These are phyloP conservation scores for Pelvicachromis taeniatus DNA, from an alignment of 2,113 vertebrate species.

Conservation along the genomic window DNA sequence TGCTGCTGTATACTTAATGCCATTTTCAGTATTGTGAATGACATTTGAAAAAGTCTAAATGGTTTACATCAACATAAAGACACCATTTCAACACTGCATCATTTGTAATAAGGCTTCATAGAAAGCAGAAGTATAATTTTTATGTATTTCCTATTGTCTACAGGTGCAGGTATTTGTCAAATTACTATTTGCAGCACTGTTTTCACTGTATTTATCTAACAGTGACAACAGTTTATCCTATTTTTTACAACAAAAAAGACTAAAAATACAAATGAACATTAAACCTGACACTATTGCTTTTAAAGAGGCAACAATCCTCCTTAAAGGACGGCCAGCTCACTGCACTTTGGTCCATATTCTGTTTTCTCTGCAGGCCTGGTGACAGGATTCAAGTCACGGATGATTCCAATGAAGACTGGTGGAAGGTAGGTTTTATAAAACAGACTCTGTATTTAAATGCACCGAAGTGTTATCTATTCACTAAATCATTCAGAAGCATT, in stretches of 20 bases:
- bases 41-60: not conserved
- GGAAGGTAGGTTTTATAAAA: constrained; percentile 78
- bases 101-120: not conserved
- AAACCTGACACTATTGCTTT: not conserved
- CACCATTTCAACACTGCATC: too few species aligned
- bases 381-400: constrained; percentile 87
- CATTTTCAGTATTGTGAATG: not conserved
- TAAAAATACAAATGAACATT: not conserved
- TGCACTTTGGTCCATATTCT: not conserved
- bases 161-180: not conserved
- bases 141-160: not conserved
- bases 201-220: not conserved
- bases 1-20: not conserved
- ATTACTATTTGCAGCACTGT: not conserved
- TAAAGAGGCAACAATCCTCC: not conserved
- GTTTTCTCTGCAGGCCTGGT: constrained; percentile 75
- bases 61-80: not conserved
- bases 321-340: not conserved
- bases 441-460: not conserved
- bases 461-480: not conserved
- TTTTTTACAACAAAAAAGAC: too few species aligned
- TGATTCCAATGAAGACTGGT: constrained; percentile 92
- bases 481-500: not conserved
- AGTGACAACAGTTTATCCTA: not conserved
- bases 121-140: not conserved